These are phyloP conservation scores for Orussus abietinus DNA, from an alignment of 1,140 invertebrate genomes.

Conservation along the genomic window DNA sequence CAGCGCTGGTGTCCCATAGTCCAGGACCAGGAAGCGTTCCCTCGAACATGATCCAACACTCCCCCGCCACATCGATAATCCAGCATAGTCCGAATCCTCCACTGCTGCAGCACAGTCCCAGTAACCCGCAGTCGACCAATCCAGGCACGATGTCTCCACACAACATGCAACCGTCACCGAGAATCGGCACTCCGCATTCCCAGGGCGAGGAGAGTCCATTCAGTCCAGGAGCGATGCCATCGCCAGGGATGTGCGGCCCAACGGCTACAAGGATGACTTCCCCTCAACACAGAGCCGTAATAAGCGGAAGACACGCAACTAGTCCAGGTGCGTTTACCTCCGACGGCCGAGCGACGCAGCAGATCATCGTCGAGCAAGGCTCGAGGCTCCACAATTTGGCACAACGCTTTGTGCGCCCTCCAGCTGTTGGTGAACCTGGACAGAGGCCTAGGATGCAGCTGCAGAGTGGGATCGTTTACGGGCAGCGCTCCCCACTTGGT, in stretches of 20 bases:
- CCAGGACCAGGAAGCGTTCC: conserved; percentile 56
- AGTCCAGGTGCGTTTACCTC: conserved; percentile 53
- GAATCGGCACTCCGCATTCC: conserved; percentile 61
- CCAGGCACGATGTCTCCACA: conserved; percentile 56
- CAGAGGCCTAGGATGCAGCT: conserved; percentile 46
- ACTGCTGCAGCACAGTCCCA: conserved; percentile 54
- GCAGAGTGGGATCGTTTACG: conserved; percentile 42
- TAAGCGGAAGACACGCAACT: conserved; percentile 48
- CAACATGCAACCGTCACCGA: conserved; percentile 55
- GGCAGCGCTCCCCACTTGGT: conserved; percentile 44
- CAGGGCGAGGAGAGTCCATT: conserved; percentile 58
- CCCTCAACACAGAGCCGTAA: conserved; percentile 54
- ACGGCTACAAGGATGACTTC: conserved; percentile 56
- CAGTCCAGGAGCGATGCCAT: conserved; percentile 50
- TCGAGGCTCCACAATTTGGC: conserved; percentile 37
- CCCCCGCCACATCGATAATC: conserved; percentile 45
- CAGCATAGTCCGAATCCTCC: conserved; percentile 49
- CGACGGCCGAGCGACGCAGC: conserved; percentile 45
- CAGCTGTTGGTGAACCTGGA: conserved; percentile 31
- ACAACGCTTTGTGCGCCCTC: conserved; percentile 46
- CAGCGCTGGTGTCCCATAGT: conserved; percentile 56
- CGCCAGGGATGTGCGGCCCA: conserved; percentile 43
- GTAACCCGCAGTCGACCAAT: conserved; percentile 44
- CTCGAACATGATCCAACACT: conserved; percentile 45
- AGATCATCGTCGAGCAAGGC: conserved; percentile 38